These are phyloP conservation scores for Hapalemur alaotrensis DNA, from an alignment of 2,797 vertebrate species.

Conservation along the genomic window DNA sequence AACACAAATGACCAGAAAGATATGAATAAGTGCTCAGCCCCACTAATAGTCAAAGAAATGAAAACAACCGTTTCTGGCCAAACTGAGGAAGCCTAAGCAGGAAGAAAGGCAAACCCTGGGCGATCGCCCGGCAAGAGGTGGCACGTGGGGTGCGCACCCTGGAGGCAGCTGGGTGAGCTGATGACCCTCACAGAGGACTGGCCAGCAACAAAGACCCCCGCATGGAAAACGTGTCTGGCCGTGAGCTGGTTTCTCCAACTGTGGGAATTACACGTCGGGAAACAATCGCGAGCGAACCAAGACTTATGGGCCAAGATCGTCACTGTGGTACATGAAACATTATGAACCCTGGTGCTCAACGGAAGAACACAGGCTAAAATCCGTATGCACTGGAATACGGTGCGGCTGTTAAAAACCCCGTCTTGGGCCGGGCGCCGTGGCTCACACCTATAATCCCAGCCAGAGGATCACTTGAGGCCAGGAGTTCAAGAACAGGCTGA, in stretches of 20 bases:
- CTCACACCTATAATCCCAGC: too few relatives aligned
- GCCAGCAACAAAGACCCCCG: too few relatives aligned
- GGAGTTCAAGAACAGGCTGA: too few relatives aligned
- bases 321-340: not conserved
- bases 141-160: not conserved
- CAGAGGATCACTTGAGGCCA: too few relatives aligned
- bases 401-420: not conserved
- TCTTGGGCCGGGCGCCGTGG: too few relatives aligned
- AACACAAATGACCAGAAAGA: not conserved
- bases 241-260: not conserved
- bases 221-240: accelerated
- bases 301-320: not conserved
- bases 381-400: not conserved
- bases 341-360: not conserved
- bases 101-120: not conserved
- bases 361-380: not conserved
- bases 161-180: not conserved
- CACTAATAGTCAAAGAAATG: not conserved
- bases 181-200: not conserved
- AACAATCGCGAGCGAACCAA: not conserved
- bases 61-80: not conserved
- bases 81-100: not conserved
- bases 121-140: not conserved
- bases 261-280: not conserved
- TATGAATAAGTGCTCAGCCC: not conserved